Percentiles rank a stretch among this genome's conserved stretches.
Evolutionary conservation across 2,797 vertebrate genomes (phyloP).

Genomic region (Antrozous pallidus): DNA sequence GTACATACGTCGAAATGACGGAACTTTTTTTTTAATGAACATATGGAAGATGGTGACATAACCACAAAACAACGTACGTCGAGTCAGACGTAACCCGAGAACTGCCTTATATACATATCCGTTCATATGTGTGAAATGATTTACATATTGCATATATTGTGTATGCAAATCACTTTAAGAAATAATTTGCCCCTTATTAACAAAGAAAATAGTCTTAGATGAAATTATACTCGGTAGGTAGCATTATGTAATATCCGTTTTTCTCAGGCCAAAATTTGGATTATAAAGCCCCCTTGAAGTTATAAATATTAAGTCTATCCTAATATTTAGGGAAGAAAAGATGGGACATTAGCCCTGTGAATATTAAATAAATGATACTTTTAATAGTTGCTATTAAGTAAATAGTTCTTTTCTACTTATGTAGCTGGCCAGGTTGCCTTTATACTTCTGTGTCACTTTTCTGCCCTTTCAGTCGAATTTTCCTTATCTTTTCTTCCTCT

Average conservation of each 20-base stretch:
- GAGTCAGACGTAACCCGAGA: too few relatives aligned
- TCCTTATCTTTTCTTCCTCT: constrained; percentile 13
- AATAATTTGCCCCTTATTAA: constrained; percentile 18
- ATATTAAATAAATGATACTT: neutral
- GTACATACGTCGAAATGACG: too few relatives aligned
- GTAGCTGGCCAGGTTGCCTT: neutral
- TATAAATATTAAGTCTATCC: constrained; percentile 15
- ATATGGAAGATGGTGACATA: too few relatives aligned
- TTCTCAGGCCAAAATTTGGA: constrained; percentile 11
- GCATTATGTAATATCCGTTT: neutral
- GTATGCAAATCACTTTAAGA: neutral
- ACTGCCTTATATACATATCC: neutral
- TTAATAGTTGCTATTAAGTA: neutral
- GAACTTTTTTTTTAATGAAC: too few relatives aligned
- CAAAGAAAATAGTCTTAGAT: neutral
- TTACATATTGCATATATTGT: neutral
- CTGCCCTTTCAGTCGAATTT: neutral
- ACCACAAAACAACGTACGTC: too few relatives aligned
- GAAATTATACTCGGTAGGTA: constrained; percentile 41
- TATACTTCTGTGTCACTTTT: neutral
- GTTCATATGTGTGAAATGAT: neutral
- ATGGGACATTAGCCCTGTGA: neutral
- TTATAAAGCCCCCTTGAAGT: neutral
- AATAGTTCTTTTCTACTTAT: constrained; percentile 15
- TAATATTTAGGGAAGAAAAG: constrained; percentile 3